A percentile compares a stretch with the other conserved stretches of the same genome.
These are phyloP conservation scores for Crepidodera aurea DNA, from an alignment of 2,888 invertebrate species.

Conservation along the genomic window DNA sequence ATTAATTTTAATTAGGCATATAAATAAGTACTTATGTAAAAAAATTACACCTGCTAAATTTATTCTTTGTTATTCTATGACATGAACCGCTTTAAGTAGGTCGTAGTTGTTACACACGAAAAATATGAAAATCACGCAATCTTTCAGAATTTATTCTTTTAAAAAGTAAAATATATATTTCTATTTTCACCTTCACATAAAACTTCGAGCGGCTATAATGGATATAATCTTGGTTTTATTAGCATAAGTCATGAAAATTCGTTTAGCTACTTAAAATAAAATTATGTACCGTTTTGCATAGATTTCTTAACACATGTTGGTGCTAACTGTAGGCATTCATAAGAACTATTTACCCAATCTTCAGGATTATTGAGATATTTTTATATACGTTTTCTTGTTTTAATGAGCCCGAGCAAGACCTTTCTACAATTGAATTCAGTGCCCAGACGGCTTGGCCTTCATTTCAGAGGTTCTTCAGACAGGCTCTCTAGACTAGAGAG, in stretches of 20 bases:
- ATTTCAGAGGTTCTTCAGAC: slow-evolving; percentile 23
- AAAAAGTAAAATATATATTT: slow-evolving; percentile 19
- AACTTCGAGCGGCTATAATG: slow-evolving; percentile 1
- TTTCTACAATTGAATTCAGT: slow-evolving; percentile 7
- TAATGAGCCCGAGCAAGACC: background rate
- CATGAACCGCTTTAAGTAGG: slow-evolving; percentile 28
- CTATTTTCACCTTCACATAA: slow-evolving; percentile 18
- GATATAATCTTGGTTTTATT: slow-evolving; percentile 8
- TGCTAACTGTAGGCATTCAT: too few species aligned
- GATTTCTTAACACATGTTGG: too few species aligned
- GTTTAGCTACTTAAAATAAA: background rate
- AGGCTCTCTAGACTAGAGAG: slow-evolving; percentile 4
- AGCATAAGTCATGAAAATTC: slow-evolving; percentile 14
- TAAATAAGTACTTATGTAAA: slow-evolving; percentile 19
- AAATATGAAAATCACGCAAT: slow-evolving; percentile 34
- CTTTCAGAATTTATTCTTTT: slow-evolving; percentile 31
- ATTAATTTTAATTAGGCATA: slow-evolving; percentile 24
- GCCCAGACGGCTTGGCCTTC: slow-evolving; percentile 19
- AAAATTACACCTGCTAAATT: slow-evolving; percentile 22
- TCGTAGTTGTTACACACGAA: slow-evolving; percentile 29
- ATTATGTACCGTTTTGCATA: background rate
- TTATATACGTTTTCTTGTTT: too few species aligned
- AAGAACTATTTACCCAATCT: too few species aligned
- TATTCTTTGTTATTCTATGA: slow-evolving; percentile 28
- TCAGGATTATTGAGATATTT: too few species aligned